Base-by-base conservation (phyloP, 2,797 vertebrate species). In the Ptychadena robeensis region DNA sequence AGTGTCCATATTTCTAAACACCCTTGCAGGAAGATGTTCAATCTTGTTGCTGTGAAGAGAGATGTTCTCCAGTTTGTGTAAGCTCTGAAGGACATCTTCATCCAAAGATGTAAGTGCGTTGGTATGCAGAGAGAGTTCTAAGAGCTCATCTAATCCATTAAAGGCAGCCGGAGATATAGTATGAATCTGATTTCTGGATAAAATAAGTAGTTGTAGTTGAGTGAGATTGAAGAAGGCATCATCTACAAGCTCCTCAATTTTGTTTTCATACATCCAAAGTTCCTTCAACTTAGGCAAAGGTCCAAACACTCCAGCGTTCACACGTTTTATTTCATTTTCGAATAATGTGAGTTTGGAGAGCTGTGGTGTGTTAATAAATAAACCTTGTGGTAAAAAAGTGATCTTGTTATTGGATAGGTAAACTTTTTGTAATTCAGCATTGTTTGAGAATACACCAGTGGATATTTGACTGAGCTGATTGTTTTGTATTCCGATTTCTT, bases 261-360 rank as follows among this genome's bases (percentile, higher is more conserved):
- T 94, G 34, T 99, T 99, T 76, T 98, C 95, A 0, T 98, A 97
- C 2, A 99, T 91, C 96, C 96, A 97, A 27, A 99, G 91, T 74
- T 98, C 92, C 5, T 87, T 78, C 68, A 99, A 86, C 70, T 91
- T 40, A 3, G 88, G 88, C 94, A 91, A 94, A 34, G 94, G 92
- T 40, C 97, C 97, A 0, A 99, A 99, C 64, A 94, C 87, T 0
- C 93, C 87, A 0, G 93, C 91, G 2, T 87, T 88, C 69, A 98
- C 88, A 85, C 90, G 93, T 79, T 90, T 90, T 73, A 99, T 87
- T 35, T 90, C 89, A 83, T 99, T 99, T 79, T 94, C 92, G 0
- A 95, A 95, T 71, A 99, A 91, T 0, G 96, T 95, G 48, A 99
- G 94, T 25, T 93, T 93, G 70, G 87, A 87, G 0, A 99, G 93